A percentile compares a stretch with the other conserved stretches of the same genome.
phyloP scores from a whole-genome alignment of 2,113 vertebrate genomes.

The Hypomesus transpacificus region DNA sequence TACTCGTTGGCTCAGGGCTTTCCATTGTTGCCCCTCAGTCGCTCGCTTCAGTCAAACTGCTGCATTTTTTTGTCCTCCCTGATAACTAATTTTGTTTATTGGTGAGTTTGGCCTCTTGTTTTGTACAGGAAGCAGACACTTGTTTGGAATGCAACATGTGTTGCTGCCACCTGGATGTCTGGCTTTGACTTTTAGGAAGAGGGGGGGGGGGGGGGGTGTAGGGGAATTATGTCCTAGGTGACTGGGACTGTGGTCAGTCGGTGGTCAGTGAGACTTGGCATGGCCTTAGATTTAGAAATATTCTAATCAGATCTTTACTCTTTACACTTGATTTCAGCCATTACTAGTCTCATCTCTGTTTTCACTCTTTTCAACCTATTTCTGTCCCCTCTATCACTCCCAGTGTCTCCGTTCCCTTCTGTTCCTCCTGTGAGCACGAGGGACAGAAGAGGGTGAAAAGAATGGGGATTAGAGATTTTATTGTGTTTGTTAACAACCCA shows the following conservation, averaged over 20 bases:
- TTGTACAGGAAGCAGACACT: constrained; percentile 49
- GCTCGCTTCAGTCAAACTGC: constrained; percentile 52
- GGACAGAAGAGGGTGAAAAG: constrained; percentile 54
- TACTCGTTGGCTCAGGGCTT: constrained; percentile 70
- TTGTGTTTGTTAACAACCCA: constrained; percentile 72
- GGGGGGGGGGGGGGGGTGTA: background rate
- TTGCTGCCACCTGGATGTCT: constrained; percentile 53
- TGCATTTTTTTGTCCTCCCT: constrained; percentile 55
- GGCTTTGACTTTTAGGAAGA: constrained; percentile 23
- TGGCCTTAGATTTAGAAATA: background rate
- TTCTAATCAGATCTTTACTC: background rate
- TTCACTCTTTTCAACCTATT: background rate
- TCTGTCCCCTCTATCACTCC: background rate
- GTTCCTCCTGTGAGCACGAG: constrained; percentile 21
- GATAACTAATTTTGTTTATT: constrained; percentile 54
- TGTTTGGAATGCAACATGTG: constrained; percentile 25
- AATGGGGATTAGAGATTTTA: constrained; percentile 68
- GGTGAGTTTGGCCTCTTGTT: constrained; percentile 50
- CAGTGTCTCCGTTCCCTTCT: constrained; percentile 5
- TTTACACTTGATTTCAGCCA: background rate
- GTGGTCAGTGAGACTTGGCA: background rate
- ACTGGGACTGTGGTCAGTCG: background rate
- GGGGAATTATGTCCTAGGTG: constrained; percentile 8
- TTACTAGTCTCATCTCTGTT: background rate
- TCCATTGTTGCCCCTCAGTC: constrained; percentile 62